Evolutionary conservation across 2,888 invertebrate species (phyloP).

Genomic region (Hecatera dysodea): DNA sequence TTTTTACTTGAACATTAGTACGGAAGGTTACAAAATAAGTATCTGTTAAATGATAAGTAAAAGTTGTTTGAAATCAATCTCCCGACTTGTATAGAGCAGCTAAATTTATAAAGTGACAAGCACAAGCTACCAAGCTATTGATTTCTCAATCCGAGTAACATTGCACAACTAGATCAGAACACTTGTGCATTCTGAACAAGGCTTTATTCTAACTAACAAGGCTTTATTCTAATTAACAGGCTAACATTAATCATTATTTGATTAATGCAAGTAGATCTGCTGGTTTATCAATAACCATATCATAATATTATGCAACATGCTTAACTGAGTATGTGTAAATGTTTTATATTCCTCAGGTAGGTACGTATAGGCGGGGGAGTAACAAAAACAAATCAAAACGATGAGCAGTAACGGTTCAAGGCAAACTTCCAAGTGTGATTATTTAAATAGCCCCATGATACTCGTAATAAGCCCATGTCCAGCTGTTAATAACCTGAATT

Average conservation of each 20-base stretch:
- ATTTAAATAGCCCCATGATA: neutral
- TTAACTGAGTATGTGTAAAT: neutral
- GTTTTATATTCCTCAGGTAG: too few relatives aligned
- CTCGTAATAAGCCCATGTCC: too few relatives aligned
- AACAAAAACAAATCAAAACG: neutral
- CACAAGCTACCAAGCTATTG: neutral
- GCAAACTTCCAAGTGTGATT: neutral
- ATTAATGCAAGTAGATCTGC: neutral
- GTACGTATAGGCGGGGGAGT: neutral
- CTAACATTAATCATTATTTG: constrained; percentile 1
- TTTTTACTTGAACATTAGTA: too few relatives aligned
- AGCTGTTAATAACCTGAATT: too few relatives aligned
- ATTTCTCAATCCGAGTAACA: constrained; percentile 29
- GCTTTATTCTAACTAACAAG: neutral
- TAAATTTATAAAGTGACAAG: constrained; percentile 3
- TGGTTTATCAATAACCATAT: neutral
- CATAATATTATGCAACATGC: neutral
- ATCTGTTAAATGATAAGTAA: neutral
- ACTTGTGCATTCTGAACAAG: constrained; percentile 10
- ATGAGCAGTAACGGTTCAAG: neutral
- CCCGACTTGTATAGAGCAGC: too few relatives aligned
- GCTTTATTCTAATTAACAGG: neutral
- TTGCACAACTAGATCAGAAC: constrained; percentile 18
- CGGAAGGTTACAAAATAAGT: neutral
- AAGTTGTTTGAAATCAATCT: neutral